A percentile compares a stretch with the other conserved stretches of the same genome.
Evolutionary conservation across 2,113 vertebrate genomes (phyloP).

Genomic region (Rattus rattus): DNA sequence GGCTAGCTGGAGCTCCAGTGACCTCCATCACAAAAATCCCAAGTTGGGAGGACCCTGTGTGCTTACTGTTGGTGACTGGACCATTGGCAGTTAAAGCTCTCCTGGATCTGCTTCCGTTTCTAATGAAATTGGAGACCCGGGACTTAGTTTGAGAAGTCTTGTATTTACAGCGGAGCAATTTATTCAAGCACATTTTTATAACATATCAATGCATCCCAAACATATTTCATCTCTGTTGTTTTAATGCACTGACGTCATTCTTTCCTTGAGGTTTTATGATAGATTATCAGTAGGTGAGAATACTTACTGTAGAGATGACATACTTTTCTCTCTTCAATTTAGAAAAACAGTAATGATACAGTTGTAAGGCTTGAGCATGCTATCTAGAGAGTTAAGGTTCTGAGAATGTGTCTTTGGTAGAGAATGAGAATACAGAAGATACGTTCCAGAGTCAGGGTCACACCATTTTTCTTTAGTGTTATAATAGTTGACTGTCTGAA

Average conservation of each 20-base stretch:
- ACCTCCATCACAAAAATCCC: not conserved
- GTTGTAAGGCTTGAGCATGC: not conserved
- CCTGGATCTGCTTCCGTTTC: not conserved
- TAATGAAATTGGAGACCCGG: not conserved
- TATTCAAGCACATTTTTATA: not conserved
- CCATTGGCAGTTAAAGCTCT: not conserved
- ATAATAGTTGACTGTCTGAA: not conserved
- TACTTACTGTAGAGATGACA: not conserved
- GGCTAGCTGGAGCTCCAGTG: not conserved
- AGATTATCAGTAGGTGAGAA: not conserved
- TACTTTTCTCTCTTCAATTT: not conserved
- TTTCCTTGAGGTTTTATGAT: not conserved
- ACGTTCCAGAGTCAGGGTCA: not conserved
- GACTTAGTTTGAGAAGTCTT: not conserved
- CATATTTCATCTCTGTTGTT: not conserved
- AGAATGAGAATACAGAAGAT: not conserved
- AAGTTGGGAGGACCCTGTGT: not conserved
- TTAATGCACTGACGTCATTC: not conserved
- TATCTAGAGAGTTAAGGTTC: not conserved
- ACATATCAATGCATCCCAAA: not conserved
- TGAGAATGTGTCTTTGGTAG: not conserved
- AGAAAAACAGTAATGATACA: not conserved
- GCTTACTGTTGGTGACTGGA: not conserved
- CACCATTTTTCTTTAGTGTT: not conserved
- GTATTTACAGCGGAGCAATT: constrained; percentile 13